Base-by-base conservation (phyloP, 2,113 vertebrate genomes). In the Leucosticte australis region DNA sequence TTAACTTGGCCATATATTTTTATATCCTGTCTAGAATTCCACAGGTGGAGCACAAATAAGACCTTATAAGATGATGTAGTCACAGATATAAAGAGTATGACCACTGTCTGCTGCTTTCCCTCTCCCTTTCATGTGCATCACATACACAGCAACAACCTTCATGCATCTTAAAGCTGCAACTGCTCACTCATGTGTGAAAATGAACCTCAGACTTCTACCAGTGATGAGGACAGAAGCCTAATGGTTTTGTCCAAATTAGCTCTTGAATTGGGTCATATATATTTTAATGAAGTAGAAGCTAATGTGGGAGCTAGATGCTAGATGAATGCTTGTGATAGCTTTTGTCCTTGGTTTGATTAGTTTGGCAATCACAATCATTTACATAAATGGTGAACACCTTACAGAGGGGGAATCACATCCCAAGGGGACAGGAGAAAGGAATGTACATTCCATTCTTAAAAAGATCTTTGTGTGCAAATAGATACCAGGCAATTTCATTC, bases 271-370 rank as follows among this genome's bases (percentile, higher is more conserved):
- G 93, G 67, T 94, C 83, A 75, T 90, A 92, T 91, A 85, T 96
- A 93, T 96, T 96, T 97, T 96, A 95, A 92, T 95, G 97, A 97
- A 94, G 80, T 70, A 89, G 88, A 82, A 81, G 70, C 28, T 92
- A 76, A 92, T 65, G 80, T 63, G 81, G 85, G 62, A 37, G 83
- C 80, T 95, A 64, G 90, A 87, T 92, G 86, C 55, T 89, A 76
- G 77, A 95, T 79, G 77, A 94, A 90, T 2, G 16, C 30, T 74
- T 76, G 41, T 82, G 89, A 97, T 93, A 90, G 94, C 81, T 95
- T 94, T 89, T 90, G 93, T 79, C 97, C 93, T 97, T 96, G 94
- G 65, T 94, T 92, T 95, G 90, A 96, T 95, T 95, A 80, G 80
- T 95, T 96, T 64, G 59, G 94, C 92, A 91, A 94, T 93, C 86